Conservation (phyloP, 1,140 invertebrate genomes). For the Saccostrea cuccullata region DNA sequence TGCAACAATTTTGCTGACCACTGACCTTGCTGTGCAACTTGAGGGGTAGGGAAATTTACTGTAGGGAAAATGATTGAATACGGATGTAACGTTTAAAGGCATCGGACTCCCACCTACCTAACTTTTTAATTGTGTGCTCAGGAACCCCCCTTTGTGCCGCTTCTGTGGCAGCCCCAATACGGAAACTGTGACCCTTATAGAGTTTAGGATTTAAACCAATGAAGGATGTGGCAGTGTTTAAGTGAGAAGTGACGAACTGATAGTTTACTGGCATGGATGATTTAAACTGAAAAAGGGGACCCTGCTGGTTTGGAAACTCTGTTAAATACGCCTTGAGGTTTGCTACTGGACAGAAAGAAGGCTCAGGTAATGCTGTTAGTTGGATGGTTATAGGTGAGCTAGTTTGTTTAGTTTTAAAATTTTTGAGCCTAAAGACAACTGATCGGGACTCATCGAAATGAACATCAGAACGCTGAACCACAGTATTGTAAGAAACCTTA, state of each 20-base stretch:
- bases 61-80: too few species aligned
- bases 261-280: neutral
- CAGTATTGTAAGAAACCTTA: too few species aligned
- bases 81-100: conserved; percentile 3
- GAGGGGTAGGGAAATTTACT: neutral
- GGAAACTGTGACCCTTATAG: conserved; percentile 55
- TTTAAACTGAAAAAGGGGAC: conserved; percentile 4
- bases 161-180: conserved; percentile 50
- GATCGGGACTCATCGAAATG: too few species aligned
- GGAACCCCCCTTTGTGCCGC: conserved; percentile 44
- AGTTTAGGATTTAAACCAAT: neutral
- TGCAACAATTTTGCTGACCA: too few species aligned
- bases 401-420: too few species aligned
- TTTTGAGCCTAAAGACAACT: too few species aligned
- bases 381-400: too few species aligned
- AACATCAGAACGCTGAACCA: too few species aligned
- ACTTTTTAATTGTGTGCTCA: conserved; percentile 37
- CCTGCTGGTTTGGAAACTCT: neutral
- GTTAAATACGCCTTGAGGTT: neutral
- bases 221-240: neutral
- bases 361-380: neutral
- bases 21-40: too few species aligned
- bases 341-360: neutral
- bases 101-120: conserved; percentile 50
- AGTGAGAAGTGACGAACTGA: neutral